Evolutionary conservation across 2,888 invertebrate species (phyloP), one percentile per base, ranked within the genome.

Genomic region (Amphipyra tragopoginis): DNA sequence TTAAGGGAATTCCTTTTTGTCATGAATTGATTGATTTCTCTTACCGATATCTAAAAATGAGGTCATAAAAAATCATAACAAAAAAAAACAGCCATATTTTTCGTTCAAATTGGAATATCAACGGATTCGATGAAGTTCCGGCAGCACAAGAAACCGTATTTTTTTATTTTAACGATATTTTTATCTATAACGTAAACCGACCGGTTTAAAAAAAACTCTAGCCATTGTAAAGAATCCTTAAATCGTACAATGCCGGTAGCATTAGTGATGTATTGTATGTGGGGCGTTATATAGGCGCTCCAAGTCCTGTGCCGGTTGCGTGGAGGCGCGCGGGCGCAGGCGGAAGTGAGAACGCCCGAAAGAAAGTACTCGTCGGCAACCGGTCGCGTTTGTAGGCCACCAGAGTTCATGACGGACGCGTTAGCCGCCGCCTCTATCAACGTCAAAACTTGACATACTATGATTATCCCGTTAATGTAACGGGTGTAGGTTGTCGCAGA

Each of bases 321-420:
- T 92, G 92, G 89, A 90, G 89, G 92, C 91, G 86, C 91, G 93
- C 91, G 69, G 66, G 68, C 79, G 82, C 87, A 86, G 86, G 88
- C 93, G 94, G 94, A 94, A 94, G 93, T 93, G 92, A 93, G 91
- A 93, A 91, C 87, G 88, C 86, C 76, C 86, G 90, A 93, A 91
- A 93, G 94, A 93, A 94, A 94, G 94, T 93, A 92, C 93, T 79
- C 75, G 78, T 54, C 75, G 77, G 77, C 87, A 88, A 94, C 93
- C 93, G 93, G 93, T 94, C 90, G 88, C 82, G 85, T 88, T 91
- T 85, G 91, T 93, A 90, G 93, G 92, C 83, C 93, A 92, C 45
- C 70, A 49, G 82, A 84, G 83, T 81, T 86, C 83, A 82, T 61
- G 70, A 57, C 64, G 65, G 56, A 65, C 74, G 47, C 51, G 65